Conservation (phyloP, 1,140 invertebrate genomes). For the Drosophila santomea region DNA sequence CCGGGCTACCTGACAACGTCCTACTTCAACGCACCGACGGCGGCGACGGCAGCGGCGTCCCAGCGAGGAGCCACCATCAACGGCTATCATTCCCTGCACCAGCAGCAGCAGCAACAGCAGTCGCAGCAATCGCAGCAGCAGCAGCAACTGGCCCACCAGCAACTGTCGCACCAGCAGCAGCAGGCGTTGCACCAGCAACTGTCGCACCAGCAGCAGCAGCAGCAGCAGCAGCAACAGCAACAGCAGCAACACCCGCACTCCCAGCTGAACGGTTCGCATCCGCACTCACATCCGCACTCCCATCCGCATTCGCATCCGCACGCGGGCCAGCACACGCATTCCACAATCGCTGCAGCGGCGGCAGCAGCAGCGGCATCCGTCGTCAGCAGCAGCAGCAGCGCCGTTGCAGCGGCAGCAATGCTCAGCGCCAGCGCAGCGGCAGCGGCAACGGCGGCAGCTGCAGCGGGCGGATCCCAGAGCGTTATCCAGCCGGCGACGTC, state of each 20-base stretch:
- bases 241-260: constrained; percentile 57
- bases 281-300: constrained; percentile 84
- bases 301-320: constrained; percentile 71
- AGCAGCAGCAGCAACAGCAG: constrained; percentile 72
- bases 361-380: constrained; percentile 63
- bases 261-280: constrained; percentile 41
- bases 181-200: constrained; percentile 84
- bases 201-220: constrained; percentile 49
- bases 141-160: constrained; percentile 61
- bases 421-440: constrained; percentile 50
- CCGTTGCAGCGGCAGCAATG: constrained; percentile 58
- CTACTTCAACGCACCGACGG: constrained; percentile 81
- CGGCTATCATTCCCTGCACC: constrained; percentile 83
- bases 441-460: constrained; percentile 61
- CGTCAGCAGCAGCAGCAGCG: constrained; percentile 47
- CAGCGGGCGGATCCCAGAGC: constrained; percentile 86
- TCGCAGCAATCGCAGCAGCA: constrained; percentile 67
- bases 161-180: constrained; percentile 82
- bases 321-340: constrained; percentile 71
- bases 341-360: constrained; percentile 65
- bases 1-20: constrained; percentile 73
- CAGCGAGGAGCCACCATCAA: constrained; percentile 61
- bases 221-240: constrained; percentile 54
- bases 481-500: constrained; percentile 91
- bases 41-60: constrained; percentile 68